phyloP scores from a whole-genome alignment of 2,888 invertebrate genomes.

The Macrophya alboannulata region DNA sequence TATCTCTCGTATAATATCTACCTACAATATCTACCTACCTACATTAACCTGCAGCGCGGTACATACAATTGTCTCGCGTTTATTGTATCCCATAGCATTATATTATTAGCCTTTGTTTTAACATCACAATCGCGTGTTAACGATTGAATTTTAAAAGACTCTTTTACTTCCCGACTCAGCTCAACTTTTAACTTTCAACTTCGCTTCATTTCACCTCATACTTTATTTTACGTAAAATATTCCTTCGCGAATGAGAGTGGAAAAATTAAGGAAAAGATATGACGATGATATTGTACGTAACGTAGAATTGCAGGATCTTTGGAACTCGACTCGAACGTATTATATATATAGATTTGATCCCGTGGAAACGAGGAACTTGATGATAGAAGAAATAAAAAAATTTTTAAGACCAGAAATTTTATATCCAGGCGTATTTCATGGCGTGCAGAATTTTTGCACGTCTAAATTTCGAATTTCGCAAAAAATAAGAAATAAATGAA shows the following conservation, averaged over 20 bases:
- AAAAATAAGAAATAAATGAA: no score
- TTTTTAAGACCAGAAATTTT: not conserved
- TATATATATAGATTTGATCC: not conserved
- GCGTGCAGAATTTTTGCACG: not conserved
- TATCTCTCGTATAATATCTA: not conserved
- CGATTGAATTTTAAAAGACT: not conserved
- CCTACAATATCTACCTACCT: not conserved
- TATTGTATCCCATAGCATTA: not conserved
- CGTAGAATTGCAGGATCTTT: not conserved
- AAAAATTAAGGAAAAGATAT: not conserved
- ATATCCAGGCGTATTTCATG: not conserved
- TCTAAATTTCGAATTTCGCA: no score
- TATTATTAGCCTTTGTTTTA: slow-evolving; percentile 1
- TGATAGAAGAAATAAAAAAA: not conserved
- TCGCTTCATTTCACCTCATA: not conserved
- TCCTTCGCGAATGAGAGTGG: not conserved
- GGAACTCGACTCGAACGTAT: not conserved
- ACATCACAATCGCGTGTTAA: not conserved
- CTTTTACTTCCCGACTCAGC: not conserved
- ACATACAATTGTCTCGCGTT: not conserved
- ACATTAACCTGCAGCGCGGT: not conserved
- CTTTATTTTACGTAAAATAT: not conserved
- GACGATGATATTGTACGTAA: not conserved
- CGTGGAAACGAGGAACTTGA: not conserved
- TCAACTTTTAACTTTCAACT: not conserved